A percentile compares a stretch with the other conserved stretches of the same genome.
phyloP scores from a whole-genome alignment of 1,140 invertebrate species.

The Leptopilina boulardi region DNA sequence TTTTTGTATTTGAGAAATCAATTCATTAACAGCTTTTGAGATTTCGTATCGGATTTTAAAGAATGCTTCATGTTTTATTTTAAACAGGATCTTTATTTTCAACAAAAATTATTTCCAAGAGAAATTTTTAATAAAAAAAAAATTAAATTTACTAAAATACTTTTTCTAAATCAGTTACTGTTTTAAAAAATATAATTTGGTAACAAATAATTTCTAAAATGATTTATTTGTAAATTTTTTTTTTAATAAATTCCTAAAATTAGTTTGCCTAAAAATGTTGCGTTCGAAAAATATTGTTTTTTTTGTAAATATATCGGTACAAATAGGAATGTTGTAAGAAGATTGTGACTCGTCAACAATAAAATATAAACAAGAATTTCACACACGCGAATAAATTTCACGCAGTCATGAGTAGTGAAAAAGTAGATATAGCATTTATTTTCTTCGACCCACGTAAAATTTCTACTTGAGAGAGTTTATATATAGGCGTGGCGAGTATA shows the following conservation, averaged over 20 bases:
- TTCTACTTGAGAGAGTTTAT: conserved; percentile 8
- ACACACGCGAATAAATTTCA: conserved; percentile 8
- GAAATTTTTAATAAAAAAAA: too few relatives aligned
- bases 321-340: background rate
- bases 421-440: background rate
- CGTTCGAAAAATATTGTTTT: too few relatives aligned
- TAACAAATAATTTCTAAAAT: too few relatives aligned
- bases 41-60: conserved; percentile 49
- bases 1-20: conserved; percentile 62
- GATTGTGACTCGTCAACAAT: background rate
- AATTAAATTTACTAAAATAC: too few relatives aligned
- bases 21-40: conserved; percentile 57
- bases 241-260: too few relatives aligned
- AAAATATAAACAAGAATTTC: background rate
- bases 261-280: too few relatives aligned
- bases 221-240: too few relatives aligned
- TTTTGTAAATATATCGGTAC: too few relatives aligned
- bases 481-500: conserved; percentile 19
- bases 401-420: conserved; percentile 7
- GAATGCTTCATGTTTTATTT: background rate
- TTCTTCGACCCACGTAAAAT: conserved; percentile 18
- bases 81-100: background rate
- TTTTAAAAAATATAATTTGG: too few relatives aligned
- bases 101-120: too few relatives aligned
- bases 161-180: too few relatives aligned